phyloP scores from a whole-genome alignment of 1,140 invertebrate genomes.

The Drosophila nasuta region DNA sequence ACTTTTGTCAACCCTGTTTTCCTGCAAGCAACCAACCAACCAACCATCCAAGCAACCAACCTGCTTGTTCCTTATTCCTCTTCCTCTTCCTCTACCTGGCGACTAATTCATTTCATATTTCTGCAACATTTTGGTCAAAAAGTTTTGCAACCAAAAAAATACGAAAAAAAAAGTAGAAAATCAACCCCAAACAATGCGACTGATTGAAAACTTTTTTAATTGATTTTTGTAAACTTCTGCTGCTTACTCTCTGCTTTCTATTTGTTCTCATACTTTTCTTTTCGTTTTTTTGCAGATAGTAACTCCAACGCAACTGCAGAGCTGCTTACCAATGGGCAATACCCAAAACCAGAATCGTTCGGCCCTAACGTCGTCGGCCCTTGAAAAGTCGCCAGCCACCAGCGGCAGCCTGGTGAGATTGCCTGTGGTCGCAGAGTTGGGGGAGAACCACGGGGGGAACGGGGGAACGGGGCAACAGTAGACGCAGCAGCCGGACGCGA shows the following conservation, averaged over 20 bases:
- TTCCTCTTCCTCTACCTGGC: conserved; percentile 40
- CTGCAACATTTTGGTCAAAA: conserved; percentile 71
- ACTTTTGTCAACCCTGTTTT: conserved; percentile 63
- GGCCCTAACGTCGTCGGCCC: conserved; percentile 26
- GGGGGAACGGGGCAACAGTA: conserved; percentile 5
- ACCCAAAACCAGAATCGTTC: conserved; percentile 53
- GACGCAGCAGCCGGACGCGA: conserved; percentile 56
- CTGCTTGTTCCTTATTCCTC: no score
- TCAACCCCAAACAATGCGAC: conserved; percentile 72
- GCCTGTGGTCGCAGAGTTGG: conserved; percentile 7
- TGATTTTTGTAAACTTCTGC: conserved; percentile 80
- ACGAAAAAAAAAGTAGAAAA: conserved; percentile 43
- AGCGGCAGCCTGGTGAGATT: conserved; percentile 54
- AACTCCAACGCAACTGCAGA: conserved; percentile 5
- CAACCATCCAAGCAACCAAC: no score
- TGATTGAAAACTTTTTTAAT: conserved; percentile 84
- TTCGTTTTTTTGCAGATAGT: not conserved
- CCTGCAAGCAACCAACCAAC: not conserved
- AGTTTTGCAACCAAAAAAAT: conserved; percentile 51
- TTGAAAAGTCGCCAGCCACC: conserved; percentile 59
- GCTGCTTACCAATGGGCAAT: conserved; percentile 59
- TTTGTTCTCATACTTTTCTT: not conserved
- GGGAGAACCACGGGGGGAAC: not conserved
- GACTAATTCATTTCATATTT: conserved; percentile 82
- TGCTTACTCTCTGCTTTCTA: conserved; percentile 15